phyloP scores from a whole-genome alignment of 2,888 invertebrate species.

The Balanococcus diminutus region DNA sequence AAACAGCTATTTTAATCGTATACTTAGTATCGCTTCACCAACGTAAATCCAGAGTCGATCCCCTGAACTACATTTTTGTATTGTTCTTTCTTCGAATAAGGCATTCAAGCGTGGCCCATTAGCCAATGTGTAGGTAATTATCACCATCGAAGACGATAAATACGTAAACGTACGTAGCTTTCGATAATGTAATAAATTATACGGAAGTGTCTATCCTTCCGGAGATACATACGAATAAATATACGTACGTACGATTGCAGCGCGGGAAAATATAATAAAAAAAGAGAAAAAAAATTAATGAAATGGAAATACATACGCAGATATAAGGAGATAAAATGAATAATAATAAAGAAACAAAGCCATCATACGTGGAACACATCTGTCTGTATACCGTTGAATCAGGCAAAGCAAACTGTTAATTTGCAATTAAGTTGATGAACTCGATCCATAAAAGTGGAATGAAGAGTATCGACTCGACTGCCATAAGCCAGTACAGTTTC shows the following conservation, averaged over 20 bases:
- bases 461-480: neutral
- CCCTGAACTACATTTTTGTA: neutral
- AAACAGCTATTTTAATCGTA: neutral
- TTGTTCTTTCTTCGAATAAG: neutral
- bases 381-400: constrained; percentile 1
- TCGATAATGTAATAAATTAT: neutral
- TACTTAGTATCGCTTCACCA: neutral
- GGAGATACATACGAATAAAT: neutral
- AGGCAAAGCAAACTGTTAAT: constrained; percentile 6
- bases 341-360: neutral
- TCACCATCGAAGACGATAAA: neutral
- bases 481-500: neutral
- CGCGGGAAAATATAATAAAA: neutral
- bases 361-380: neutral
- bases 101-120: neutral
- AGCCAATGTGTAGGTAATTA: neutral
- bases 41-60: neutral
- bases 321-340: neutral
- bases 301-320: constrained; percentile 10
- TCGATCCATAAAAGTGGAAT: constrained; percentile 37
- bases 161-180: no score
- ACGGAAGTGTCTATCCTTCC: neutral
- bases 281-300: constrained; percentile 33
- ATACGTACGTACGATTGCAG: neutral
- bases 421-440: constrained; percentile 40